Evolutionary conservation across 1,140 invertebrate genomes (phyloP), one percentile per base, ranked within the genome.

Genomic region (Onthophagus taurus): DNA sequence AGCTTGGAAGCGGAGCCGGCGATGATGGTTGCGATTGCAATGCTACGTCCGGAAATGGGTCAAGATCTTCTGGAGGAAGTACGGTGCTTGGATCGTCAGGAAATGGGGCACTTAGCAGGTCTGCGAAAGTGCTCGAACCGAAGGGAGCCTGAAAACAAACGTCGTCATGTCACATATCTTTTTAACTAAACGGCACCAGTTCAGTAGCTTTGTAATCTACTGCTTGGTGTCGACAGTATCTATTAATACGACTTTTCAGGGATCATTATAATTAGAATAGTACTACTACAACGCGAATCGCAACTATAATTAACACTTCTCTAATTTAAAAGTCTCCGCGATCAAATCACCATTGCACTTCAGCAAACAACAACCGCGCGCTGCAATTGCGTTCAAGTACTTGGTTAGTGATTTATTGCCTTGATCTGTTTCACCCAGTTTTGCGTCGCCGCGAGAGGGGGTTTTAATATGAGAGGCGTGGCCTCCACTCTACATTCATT

Each of bases 1-100:
- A 89, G 68, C 83, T 87, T 35, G 85, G 85, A 45, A 89, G 65
- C 21, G 83, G 78, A 31, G 80, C 78, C 45, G 61, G 57, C 12
- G 53, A 57, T 21, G 60, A 57, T 18, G 57, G 57, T 41, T 57
- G 59, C 17, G 59, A 60, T 12, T 55, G 52, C 24, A 61, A 42
- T 21, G 53, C 54, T 16, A 63, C 61, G 44, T 63, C 63, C 12
- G 61, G 50, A 38, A 64, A 64, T 17, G 61, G 61, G 41, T 63
- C 58, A 44, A 65, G 50, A 20, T 65, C 63, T 48, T 65, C 61
- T 18, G 47, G 54, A 16, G 54, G 51, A 42, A 64, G 38, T 13
- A 59, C 52, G 43, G 45, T 49, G 42, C 57, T 62, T 3, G 61
- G 56, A 44, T 65, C 61, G 55, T 76, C 74, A 34, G 71, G 60